These are phyloP conservation scores for Engraulis encrasicolus DNA, from an alignment of 2,113 vertebrate species.

Conservation along the genomic window DNA sequence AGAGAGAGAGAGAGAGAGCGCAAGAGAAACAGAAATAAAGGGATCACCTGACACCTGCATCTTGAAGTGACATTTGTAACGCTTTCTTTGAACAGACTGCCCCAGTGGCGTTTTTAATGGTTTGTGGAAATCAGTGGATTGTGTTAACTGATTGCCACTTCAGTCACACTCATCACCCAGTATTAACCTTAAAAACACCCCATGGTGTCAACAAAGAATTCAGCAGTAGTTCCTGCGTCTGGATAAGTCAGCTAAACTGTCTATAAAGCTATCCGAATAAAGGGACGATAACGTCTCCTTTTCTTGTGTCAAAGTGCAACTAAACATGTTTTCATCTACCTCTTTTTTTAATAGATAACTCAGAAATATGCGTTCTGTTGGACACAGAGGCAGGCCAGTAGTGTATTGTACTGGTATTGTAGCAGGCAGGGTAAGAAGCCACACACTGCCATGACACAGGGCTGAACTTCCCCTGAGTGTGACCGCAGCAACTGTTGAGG, in stretches of 20 bases:
- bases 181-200: too few relatives aligned
- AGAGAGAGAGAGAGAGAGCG: not conserved
- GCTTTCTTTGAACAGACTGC: too few relatives aligned
- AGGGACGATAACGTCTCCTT: not conserved
- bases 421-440: constrained; percentile 6
- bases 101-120: too few relatives aligned
- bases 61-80: not conserved
- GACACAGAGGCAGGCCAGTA: too few relatives aligned
- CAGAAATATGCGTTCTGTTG: not conserved
- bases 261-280: too few relatives aligned
- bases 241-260: too few relatives aligned
- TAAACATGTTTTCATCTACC: not conserved
- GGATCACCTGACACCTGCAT: not conserved
- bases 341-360: not conserved
- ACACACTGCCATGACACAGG: constrained; percentile 40
- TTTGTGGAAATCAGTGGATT: too few relatives aligned
- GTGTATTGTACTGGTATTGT: not conserved
- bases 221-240: too few relatives aligned
- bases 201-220: too few relatives aligned
- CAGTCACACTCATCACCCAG: too few relatives aligned
- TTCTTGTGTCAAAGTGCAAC: not conserved
- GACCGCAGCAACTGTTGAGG: constrained; percentile 68
- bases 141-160: too few relatives aligned
- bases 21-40: too few relatives aligned
- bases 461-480: constrained; percentile 46